Evolutionary conservation across 2,113 vertebrate genomes (phyloP).

Genomic region (Corythaeola cristata): DNA sequence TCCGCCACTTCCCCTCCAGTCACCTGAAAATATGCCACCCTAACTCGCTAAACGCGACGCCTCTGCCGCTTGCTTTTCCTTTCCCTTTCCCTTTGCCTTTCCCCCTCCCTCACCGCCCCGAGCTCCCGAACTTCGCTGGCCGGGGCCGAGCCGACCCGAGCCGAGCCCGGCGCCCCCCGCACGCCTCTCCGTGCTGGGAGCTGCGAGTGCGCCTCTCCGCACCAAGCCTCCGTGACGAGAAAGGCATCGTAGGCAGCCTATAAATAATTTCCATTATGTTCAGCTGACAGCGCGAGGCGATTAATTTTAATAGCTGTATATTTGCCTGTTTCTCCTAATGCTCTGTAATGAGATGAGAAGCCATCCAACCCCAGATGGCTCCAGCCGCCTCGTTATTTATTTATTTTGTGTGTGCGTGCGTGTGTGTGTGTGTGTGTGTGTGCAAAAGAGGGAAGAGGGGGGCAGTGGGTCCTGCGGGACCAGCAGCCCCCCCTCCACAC

Average conservation of each 20-base stretch:
- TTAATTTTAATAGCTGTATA: conserved; percentile 87
- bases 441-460: not conserved
- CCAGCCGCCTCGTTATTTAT: conserved; percentile 71
- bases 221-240: conserved; percentile 75
- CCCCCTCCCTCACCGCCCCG: not conserved
- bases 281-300: conserved; percentile 84
- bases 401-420: conserved; percentile 54
- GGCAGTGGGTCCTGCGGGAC: not conserved
- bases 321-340: conserved; percentile 85
- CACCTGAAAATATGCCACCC: not conserved
- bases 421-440: conserved; percentile 8
- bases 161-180: not conserved
- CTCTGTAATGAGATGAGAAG: conserved; percentile 81
- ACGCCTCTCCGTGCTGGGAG: not conserved
- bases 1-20: not conserved
- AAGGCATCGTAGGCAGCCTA: conserved; percentile 81
- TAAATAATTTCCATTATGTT: conserved; percentile 86
- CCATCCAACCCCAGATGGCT: conserved; percentile 78
- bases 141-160: not conserved
- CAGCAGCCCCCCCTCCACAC: not conserved
- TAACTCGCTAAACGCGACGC: not conserved
- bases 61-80: not conserved
- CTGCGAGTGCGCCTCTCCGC: conserved; percentile 25
- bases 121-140: not conserved
- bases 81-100: too few species aligned